These are phyloP conservation scores for Nibea albiflora DNA, from an alignment of 2,113 vertebrate species.

Conservation along the genomic window DNA sequence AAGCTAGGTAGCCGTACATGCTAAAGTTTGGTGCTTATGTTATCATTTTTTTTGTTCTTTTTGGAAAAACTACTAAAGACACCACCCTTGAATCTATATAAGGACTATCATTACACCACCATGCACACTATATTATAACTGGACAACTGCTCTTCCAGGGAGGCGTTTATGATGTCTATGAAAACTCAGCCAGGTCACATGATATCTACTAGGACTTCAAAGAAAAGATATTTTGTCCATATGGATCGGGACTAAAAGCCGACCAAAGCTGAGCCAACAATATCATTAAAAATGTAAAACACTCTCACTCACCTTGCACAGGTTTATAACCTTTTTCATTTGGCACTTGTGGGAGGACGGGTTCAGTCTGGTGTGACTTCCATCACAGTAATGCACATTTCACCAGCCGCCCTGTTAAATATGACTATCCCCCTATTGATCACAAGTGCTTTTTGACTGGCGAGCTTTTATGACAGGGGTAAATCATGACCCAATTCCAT, in stretches of 20 bases:
- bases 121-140: background rate
- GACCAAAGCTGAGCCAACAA: background rate
- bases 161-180: background rate
- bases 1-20: background rate
- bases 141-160: background rate
- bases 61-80: background rate
- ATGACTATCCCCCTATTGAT: constrained; percentile 77
- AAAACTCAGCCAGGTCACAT: background rate
- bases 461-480: constrained; percentile 73
- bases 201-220: background rate
- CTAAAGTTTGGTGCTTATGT: background rate
- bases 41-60: too few relatives aligned
- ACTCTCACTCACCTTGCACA: constrained; percentile 24
- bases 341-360: background rate
- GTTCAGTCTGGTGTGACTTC: constrained; percentile 22
- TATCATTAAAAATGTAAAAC: background rate
- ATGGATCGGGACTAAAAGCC: background rate
- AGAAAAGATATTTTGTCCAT: background rate
- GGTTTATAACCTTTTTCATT: constrained; percentile 39
- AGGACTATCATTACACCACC: too few relatives aligned
- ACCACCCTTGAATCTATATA: background rate
- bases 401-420: constrained; percentile 72
- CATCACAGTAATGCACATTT: constrained; percentile 79
- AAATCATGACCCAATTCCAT: constrained; percentile 78
- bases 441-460: constrained; percentile 76